These are phyloP conservation scores for Drosophila differens DNA, from an alignment of 2,888 invertebrate species.

Conservation along the genomic window DNA sequence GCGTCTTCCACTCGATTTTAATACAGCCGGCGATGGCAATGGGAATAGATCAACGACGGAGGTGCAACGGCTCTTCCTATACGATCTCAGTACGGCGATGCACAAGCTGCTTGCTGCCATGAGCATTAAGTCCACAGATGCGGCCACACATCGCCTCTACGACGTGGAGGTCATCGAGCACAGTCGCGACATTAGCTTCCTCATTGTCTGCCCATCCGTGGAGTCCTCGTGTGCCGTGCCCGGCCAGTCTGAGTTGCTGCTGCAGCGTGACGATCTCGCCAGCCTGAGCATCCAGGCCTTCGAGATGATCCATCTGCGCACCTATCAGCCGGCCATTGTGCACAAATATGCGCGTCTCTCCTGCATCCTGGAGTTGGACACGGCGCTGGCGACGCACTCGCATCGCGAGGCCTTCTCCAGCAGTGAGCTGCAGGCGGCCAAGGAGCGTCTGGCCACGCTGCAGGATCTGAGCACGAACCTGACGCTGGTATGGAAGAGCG, in stretches of 20 bases:
- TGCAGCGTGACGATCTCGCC: constrained; percentile 93
- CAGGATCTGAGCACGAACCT: constrained; percentile 94
- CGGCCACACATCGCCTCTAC: constrained; percentile 92
- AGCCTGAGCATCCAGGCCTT: constrained; percentile 97
- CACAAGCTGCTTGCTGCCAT: constrained; percentile 92
- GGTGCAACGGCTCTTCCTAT: constrained; percentile 92
- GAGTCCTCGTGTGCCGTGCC: constrained; percentile 97
- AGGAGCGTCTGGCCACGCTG: constrained; percentile 92
- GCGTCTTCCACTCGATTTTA: constrained; percentile 78
- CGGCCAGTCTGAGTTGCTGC: constrained; percentile 93
- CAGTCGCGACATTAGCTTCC: constrained; percentile 94
- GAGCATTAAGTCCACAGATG: constrained; percentile 91
- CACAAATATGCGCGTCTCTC: constrained; percentile 96
- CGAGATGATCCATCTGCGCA: constrained; percentile 97
- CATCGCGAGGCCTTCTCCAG: constrained; percentile 98
- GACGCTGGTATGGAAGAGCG: constrained; percentile 96
- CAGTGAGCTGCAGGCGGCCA: constrained; percentile 93
- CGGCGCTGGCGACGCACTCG: constrained; percentile 95
- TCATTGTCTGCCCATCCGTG: constrained; percentile 96
- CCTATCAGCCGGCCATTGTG: constrained; percentile 96
- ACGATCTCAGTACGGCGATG: constrained; percentile 90
- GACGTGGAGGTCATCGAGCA: constrained; percentile 97
- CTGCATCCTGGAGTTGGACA: constrained; percentile 96
- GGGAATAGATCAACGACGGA: constrained; percentile 88
- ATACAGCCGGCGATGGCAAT: constrained; percentile 61